Percentiles rank a stretch among this genome's conserved stretches.
Evolutionary conservation across 2,113 vertebrate species (phyloP).

Genomic region (Vulpes ferrilata): DNA sequence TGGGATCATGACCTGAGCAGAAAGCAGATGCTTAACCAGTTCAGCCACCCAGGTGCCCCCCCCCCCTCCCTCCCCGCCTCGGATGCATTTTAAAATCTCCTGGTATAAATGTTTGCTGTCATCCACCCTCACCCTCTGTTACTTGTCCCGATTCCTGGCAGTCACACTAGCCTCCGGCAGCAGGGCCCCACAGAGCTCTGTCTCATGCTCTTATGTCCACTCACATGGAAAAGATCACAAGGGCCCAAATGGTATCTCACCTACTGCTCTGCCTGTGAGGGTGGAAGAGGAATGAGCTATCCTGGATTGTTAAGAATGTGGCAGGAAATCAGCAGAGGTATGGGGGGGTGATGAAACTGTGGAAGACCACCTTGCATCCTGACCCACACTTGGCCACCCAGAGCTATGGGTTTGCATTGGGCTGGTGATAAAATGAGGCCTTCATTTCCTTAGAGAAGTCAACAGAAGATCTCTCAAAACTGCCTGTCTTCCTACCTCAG

Average conservation of each 20-base stretch:
- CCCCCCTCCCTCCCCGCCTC: no score
- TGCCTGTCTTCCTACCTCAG: background rate
- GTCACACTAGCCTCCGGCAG: background rate
- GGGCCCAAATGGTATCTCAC: background rate
- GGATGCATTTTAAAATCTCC: background rate
- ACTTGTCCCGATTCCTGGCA: background rate
- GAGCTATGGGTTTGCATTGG: background rate
- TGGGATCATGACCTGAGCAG: background rate
- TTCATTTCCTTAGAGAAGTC: background rate
- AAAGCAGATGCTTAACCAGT: background rate
- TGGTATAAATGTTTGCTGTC: background rate
- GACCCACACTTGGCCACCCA: background rate
- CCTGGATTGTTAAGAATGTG: background rate
- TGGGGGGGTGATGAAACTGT: background rate
- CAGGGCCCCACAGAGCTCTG: background rate
- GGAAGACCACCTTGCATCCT: background rate
- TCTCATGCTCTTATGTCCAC: background rate
- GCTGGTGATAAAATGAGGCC: background rate
- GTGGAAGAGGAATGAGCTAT: background rate
- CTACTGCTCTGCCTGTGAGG: background rate
- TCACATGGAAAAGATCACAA: background rate
- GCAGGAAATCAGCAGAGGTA: background rate
- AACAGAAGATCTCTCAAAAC: background rate
- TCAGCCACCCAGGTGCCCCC: background rate
- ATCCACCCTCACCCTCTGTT: background rate